Base-by-base conservation (phyloP, 2,888 invertebrate genomes). In the Orthonevra nobilis region DNA sequence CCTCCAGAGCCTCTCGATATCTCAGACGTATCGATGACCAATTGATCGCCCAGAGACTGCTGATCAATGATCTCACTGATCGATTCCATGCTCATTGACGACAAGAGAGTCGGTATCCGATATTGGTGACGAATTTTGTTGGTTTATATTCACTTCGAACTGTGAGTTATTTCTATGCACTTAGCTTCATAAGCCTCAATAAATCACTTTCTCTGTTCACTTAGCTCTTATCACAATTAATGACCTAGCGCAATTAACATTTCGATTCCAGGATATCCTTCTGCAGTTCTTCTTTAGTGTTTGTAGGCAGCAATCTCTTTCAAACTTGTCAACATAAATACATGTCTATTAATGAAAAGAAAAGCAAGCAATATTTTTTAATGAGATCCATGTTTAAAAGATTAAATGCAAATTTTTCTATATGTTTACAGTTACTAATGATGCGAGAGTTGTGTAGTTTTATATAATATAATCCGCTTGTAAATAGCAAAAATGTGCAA, bases 11-110 rank as follows among this genome's bases (percentile, higher is more conserved):
- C 75, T 77, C 56, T 77, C 66, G 46, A 72, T 23, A 86, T 81
- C 23, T 85, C 84, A 19, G 89, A 88, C 81, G 91, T 84, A 66
- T 88, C 88, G 34, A 84, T 90, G 26, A 86, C 85, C 64, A 89
- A 82, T 64, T 88, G 87, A 85, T 91, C 90, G 84, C 89, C 89
- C 82, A 91, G 89, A 83, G 90, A 87, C 86, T 90, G 91, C 85
- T 90, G 90, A 86, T 91, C 91, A 85, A 91, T 91, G 88, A 91
- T 91, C 85, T 91, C 91, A 85, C 90, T 91, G 85, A 91, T 90
- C 85, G 91, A 90, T 85, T 91, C 91, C 91, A 91, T 91, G 82
- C 84, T 83, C 66, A 73, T 79, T 69, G 60, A 56, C 12, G 54
- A 60, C 26, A 56, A 63, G 61, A 54, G 48, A 34, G 36, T 46